Percentiles rank a stretch among this genome's conserved stretches.
These are phyloP conservation scores for Carassius auratus DNA, from an alignment of 2,113 vertebrate species.

Conservation along the genomic window DNA sequence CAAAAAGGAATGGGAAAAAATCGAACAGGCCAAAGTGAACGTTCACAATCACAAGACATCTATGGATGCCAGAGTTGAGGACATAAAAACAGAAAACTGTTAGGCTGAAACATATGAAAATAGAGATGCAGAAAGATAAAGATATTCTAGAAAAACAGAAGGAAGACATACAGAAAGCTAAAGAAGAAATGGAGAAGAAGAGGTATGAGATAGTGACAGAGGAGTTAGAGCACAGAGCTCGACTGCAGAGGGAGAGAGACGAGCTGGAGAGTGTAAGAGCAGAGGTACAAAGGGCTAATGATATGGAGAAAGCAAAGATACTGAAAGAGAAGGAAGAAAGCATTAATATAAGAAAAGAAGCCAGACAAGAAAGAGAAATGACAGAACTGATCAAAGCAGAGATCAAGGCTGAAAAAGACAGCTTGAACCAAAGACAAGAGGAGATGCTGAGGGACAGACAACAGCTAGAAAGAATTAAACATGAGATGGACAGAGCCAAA, in stretches of 20 bases:
- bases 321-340: slow-evolving; percentile 43
- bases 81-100: slow-evolving; percentile 30
- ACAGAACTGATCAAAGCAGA: slow-evolving; percentile 17
- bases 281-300: slow-evolving; percentile 44
- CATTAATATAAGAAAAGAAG: slow-evolving; percentile 31
- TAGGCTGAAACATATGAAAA: slow-evolving; percentile 17
- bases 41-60: slow-evolving; percentile 4
- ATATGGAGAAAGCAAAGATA: slow-evolving; percentile 18
- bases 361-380: slow-evolving; percentile 22
- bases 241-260: slow-evolving; percentile 49
- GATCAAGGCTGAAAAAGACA: slow-evolving; percentile 23
- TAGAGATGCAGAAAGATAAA: slow-evolving; percentile 36
- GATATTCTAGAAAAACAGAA: slow-evolving; percentile 43
- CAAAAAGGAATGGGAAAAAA: slow-evolving; percentile 46
- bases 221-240: slow-evolving; percentile 41
- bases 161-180: slow-evolving; percentile 30
- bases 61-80: slow-evolving; percentile 37
- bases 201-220: slow-evolving; percentile 48
- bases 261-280: slow-evolving; percentile 44
- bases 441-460: slow-evolving; percentile 55
- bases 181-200: slow-evolving; percentile 47
- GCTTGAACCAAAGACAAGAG: slow-evolving; percentile 9
- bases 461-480: slow-evolving; percentile 52
- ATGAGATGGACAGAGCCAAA: slow-evolving; percentile 42
- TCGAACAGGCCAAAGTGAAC: slow-evolving; percentile 27